phyloP scores from a whole-genome alignment of 23 tunicate species.

The Pegea sp. region DNA sequence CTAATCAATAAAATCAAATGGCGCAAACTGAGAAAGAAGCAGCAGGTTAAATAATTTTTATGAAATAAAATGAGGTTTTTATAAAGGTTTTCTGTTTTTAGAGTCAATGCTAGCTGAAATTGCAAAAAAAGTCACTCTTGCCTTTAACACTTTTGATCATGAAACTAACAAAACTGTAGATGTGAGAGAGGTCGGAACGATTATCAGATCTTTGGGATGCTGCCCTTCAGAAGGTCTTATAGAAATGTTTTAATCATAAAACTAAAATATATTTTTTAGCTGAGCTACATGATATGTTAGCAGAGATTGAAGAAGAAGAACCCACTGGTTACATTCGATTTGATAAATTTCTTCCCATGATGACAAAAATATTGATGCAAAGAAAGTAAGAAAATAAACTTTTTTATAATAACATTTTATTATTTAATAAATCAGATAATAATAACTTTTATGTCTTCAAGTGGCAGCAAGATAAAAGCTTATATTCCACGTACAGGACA shows the following conservation, averaged over 20 bases:
- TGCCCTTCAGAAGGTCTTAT: conserved; percentile 89
- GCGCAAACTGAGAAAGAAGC: no score
- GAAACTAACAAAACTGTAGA: conserved; percentile 91
- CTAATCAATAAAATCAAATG: no score
- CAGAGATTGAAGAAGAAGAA: conserved; percentile 97
- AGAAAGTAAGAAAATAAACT: conserved; percentile 20
- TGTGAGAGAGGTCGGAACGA: conserved; percentile 96
- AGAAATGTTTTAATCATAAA: not conserved
- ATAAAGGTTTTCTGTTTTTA: conserved; percentile 8
- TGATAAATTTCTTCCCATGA: conserved; percentile 89
- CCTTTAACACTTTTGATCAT: conserved; percentile 92
- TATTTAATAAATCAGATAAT: no score
- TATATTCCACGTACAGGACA: no score
- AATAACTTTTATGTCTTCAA: no score
- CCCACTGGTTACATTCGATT: conserved; percentile 94
- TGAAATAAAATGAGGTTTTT: no score
- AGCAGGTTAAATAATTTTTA: no score
- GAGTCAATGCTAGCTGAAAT: conserved; percentile 92
- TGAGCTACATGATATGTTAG: conserved; percentile 88
- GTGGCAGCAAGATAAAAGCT: no score
- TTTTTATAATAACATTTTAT: no score
- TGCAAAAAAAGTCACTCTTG: conserved; percentile 71
- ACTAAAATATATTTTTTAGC: conserved; percentile 5
- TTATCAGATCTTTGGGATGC: conserved; percentile 90
- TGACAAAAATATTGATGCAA: conserved; percentile 81